Conservation (phyloP, 1,140 invertebrate species). For the Apis laboriosa region DNA sequence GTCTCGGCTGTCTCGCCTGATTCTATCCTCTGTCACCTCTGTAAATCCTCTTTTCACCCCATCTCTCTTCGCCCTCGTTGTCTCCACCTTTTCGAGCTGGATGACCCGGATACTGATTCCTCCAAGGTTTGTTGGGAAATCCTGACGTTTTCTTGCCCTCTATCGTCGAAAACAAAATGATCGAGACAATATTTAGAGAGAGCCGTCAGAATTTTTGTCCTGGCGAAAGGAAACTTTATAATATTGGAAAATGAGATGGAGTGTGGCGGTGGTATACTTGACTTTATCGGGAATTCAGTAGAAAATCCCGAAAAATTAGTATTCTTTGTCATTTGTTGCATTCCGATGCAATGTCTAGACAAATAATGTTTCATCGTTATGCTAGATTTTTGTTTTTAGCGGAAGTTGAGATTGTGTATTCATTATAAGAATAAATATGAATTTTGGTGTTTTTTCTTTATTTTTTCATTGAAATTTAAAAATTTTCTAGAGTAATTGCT, state of each 20-base stretch:
- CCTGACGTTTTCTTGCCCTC: not conserved
- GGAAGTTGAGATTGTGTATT: no score
- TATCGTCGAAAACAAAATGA: slow-evolving; percentile 20
- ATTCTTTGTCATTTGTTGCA: slow-evolving; percentile 41
- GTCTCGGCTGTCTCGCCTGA: slow-evolving; percentile 32
- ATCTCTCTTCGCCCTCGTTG: not conserved
- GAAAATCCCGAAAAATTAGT: slow-evolving; percentile 62
- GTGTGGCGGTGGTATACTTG: not conserved
- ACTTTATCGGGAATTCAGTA: slow-evolving; percentile 48
- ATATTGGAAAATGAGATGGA: slow-evolving; percentile 41
- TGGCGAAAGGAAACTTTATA: not conserved
- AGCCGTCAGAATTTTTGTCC: slow-evolving; percentile 42
- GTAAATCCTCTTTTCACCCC: not conserved
- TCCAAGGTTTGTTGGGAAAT: slow-evolving; percentile 22
- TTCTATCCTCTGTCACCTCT: slow-evolving; percentile 36
- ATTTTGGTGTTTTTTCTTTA: no score
- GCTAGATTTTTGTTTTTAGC: not conserved
- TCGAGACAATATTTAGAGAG: slow-evolving; percentile 18
- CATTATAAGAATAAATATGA: no score
- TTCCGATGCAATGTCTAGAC: not conserved
- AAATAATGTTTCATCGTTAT: slow-evolving; percentile 8
- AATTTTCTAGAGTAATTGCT: no score
- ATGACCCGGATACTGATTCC: slow-evolving; percentile 50
- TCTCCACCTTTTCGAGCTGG: slow-evolving; percentile 4
- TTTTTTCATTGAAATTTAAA: no score